Evolutionary conservation across 37 sponge, comb jelly and placozoan genomes (phyloP), one percentile per base, ranked within the genome.

Genomic region (Hexactinellida sp.): DNA sequence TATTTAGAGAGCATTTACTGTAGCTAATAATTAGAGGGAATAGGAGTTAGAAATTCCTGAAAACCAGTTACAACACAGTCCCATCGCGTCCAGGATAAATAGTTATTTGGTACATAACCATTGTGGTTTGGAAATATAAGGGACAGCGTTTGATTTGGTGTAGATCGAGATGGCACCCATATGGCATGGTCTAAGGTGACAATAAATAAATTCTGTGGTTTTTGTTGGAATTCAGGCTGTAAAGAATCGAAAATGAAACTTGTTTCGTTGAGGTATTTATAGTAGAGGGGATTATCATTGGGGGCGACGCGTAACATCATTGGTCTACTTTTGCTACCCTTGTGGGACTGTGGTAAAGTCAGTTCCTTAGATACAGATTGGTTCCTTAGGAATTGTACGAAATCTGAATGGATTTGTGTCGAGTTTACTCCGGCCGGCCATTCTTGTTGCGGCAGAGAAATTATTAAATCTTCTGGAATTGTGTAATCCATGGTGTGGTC

Each of bases 31-130:
- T 63, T 32, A n/a, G 76, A 23, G 13, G 76, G 76, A 7, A 63
- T 63, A n/a, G 76, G 76, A 32, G 76, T 63, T 25, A 63, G 76
- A n/a, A 63, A 63, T n/a, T 63, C 76, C 76, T 63, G 76, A 63
- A 21, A 63, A 21, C 76, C 76, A 10, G 76, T 63, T 5, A 63
- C 76, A 32, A 63, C 30, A n/a, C 76, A 63, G 76, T 63, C 76
- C 76, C 76, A 63, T 63, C 76, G 76, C 34, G 30, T 10, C 76
- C 76, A 63, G 3, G 76, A n/a, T 7, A 63, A 63, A 23, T 63
- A 63, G 34, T 63, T 63, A n/a, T 23, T 7, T 7, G 30, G 3
- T 9, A 47, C 52, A 47, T 47, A 47, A 23, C 13, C 76, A 5
- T n/a, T 10, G 30, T 10, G 76, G 13, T 23, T 63, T 23, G 76